Percentiles rank a stretch among this genome's conserved stretches.
Evolutionary conservation across 2,888 invertebrate species (phyloP).

Genomic region (Biston betularia): DNA sequence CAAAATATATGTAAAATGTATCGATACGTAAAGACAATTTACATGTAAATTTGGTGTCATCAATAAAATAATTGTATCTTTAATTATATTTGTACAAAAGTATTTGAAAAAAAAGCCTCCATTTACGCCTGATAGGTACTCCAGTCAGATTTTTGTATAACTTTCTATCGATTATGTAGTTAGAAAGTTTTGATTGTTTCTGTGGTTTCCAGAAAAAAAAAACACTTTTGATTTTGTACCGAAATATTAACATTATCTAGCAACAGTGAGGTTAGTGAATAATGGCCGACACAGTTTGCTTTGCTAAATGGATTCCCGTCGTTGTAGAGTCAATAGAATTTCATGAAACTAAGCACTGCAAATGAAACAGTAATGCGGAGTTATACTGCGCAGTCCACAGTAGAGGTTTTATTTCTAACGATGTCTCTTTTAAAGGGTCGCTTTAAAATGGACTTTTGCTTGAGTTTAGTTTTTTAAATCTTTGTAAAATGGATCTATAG

Average conservation of each 20-base stretch:
- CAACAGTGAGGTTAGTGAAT: neutral
- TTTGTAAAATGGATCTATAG: neutral
- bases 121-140: no score
- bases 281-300: constrained; percentile 32
- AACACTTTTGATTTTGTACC: neutral
- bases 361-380: constrained; percentile 43
- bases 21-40: no score
- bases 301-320: constrained; percentile 28
- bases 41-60: no score
- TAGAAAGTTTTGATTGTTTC: no score
- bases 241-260: neutral
- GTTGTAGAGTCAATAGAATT: constrained; percentile 39
- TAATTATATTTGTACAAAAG: no score
- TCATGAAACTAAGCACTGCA: constrained; percentile 40
- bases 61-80: no score
- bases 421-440: constrained; percentile 17
- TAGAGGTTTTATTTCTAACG: constrained; percentile 38
- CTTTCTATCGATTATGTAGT: no score
- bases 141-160: no score
- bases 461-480: constrained; percentile 14
- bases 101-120: no score
- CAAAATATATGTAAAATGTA: no score
- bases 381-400: constrained; percentile 38
- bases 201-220: no score
- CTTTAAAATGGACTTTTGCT: constrained; percentile 8